Conservation (phyloP, 1,140 invertebrate species). For the Drosophila yakuba region DNA sequence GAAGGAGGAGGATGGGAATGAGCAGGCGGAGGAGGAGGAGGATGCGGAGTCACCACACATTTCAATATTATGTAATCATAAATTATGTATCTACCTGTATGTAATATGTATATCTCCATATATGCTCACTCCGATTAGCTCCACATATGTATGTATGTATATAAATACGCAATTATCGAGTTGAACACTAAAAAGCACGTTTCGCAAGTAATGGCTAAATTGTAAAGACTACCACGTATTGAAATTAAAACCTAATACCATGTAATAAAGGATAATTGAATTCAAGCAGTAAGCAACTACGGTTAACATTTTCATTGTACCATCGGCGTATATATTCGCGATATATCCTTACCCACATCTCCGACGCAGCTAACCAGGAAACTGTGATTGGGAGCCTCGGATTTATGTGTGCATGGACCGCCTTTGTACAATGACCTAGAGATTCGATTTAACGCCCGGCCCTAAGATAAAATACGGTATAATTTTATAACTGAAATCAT, state of each 20-base stretch:
- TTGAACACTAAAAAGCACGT: conserved; percentile 12
- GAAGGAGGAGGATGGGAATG: neutral
- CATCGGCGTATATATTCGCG: conserved; percentile 11
- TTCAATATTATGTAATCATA: conserved; percentile 52
- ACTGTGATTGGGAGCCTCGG: neutral
- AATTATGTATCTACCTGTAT: conserved; percentile 50
- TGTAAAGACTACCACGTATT: conserved; percentile 55
- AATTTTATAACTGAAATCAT: conserved; percentile 47
- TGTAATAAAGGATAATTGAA: conserved; percentile 44
- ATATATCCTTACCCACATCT: conserved; percentile 5
- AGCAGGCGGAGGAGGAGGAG: neutral
- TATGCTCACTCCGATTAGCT: conserved; percentile 55
- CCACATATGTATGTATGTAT: conserved; percentile 62
- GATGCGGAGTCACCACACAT: conserved; percentile 17
- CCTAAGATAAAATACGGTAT: conserved; percentile 33
- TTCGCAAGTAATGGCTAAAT: conserved; percentile 43
- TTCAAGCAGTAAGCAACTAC: conserved; percentile 44
- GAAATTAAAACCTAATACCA: conserved; percentile 43
- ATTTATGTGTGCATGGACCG: conserved; percentile 19
- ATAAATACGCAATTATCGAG: conserved; percentile 50
- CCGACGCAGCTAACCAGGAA: neutral
- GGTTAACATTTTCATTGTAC: conserved; percentile 51
- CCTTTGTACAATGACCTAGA: conserved; percentile 43
- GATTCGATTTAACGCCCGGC: conserved; percentile 23
- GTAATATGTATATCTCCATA: conserved; percentile 52